Evolutionary conservation across 1,140 invertebrate genomes (phyloP).

Genomic region (Plodia interpunctella): DNA sequence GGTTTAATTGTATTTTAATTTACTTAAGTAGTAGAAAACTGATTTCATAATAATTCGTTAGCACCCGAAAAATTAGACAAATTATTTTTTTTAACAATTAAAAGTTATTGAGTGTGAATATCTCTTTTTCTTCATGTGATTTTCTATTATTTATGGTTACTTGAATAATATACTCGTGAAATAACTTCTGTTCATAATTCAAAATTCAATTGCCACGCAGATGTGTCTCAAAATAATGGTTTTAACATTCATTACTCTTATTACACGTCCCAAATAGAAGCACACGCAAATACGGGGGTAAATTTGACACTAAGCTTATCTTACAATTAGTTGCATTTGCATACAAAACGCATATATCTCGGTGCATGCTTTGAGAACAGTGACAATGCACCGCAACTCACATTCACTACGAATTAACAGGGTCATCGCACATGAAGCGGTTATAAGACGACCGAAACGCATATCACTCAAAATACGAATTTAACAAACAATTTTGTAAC

Average conservation of each 20-base stretch:
- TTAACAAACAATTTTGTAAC: no score
- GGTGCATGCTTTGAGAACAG: slow-evolving; percentile 3
- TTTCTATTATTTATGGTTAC: no score
- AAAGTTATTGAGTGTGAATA: no score
- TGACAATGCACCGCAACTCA: slow-evolving; percentile 3
- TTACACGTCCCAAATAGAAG: background rate
- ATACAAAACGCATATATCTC: slow-evolving; percentile 35
- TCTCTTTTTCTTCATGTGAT: no score
- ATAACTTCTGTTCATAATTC: background rate
- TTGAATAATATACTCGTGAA: background rate
- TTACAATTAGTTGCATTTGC: slow-evolving; percentile 60
- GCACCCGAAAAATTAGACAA: no score
- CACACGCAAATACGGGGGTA: background rate
- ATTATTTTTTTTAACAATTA: no score
- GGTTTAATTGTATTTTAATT: no score
- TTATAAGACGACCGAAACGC: background rate
- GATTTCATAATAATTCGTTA: no score
- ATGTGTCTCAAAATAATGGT: slow-evolving; percentile 3
- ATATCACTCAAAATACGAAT: no score
- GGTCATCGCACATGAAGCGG: background rate
- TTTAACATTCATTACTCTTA: background rate
- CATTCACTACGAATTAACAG: background rate
- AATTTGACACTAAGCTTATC: slow-evolving; percentile 18
- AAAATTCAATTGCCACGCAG: background rate
- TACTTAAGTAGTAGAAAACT: no score